These are phyloP conservation scores for Hystrix brachyura DNA, from an alignment of 2,113 vertebrate species.

Conservation along the genomic window DNA sequence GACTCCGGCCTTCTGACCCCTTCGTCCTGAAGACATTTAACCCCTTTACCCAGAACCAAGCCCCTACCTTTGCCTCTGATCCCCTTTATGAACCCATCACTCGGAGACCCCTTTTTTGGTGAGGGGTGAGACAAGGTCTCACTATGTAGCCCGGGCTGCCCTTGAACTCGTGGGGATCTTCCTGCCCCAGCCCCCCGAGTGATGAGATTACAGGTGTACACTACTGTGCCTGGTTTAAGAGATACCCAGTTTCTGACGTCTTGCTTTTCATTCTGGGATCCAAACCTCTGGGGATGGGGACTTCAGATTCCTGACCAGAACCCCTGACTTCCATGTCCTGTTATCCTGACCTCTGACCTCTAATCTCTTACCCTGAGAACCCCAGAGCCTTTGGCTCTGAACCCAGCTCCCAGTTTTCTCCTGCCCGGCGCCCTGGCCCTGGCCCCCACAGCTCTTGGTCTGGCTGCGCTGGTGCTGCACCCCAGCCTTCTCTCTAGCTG, in stretches of 20 bases:
- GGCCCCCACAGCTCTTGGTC: neutral
- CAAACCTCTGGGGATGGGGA: neutral
- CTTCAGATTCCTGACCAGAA: neutral
- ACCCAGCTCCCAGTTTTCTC: neutral
- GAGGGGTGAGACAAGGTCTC: neutral
- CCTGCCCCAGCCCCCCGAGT: neutral
- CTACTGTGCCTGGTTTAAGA: neutral
- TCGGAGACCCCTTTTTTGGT: neutral
- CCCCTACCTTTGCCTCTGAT: neutral
- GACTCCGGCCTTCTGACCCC: neutral
- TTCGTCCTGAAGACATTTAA: neutral
- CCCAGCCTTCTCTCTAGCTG: neutral
- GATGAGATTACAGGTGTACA: neutral
- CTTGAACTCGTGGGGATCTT: neutral
- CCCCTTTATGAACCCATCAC: neutral
- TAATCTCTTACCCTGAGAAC: slow-evolving; percentile 15
- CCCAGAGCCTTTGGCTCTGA: neutral
- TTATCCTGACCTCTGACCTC: neutral
- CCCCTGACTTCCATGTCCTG: neutral
- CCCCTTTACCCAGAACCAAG: neutral
- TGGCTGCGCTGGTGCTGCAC: neutral
- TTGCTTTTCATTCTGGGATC: neutral
- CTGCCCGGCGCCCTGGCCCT: neutral
- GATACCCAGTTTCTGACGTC: neutral
- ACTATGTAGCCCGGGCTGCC: neutral